Percentiles rank a stretch among this genome's conserved stretches.
Conservation (phyloP, 1,140 invertebrate species). For the Drosophila kikkawai region DNA sequence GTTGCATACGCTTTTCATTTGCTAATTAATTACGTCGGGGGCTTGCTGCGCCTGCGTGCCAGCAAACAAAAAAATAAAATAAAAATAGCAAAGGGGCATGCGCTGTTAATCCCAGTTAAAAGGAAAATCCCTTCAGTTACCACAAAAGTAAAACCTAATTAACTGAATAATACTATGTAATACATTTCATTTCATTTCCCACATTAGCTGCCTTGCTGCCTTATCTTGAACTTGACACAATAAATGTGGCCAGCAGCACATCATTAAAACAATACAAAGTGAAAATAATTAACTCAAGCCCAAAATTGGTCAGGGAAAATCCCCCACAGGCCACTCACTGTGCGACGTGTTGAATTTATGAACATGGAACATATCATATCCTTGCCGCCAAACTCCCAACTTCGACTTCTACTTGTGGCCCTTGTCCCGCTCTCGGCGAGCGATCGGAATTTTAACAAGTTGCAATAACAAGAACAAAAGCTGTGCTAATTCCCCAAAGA, state of each 20-base stretch:
- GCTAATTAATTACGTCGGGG: slow-evolving; percentile 73
- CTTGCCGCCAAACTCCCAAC: slow-evolving; percentile 1
- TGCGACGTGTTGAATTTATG: slow-evolving; percentile 72
- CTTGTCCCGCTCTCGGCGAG: background rate
- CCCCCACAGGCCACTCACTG: slow-evolving; percentile 31
- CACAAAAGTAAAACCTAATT: background rate
- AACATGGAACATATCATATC: slow-evolving; percentile 69
- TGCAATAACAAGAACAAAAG: slow-evolving; percentile 73
- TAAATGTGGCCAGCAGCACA: background rate
- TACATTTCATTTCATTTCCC: background rate
- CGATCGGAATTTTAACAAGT: slow-evolving; percentile 80
- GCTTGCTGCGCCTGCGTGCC: slow-evolving; percentile 64
- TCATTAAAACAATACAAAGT: slow-evolving; percentile 30
- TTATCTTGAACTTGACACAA: slow-evolving; percentile 22
- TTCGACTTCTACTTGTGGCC: background rate
- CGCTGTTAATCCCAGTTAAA: background rate
- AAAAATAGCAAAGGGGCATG: background rate
- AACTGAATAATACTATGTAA: background rate
- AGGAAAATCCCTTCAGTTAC: background rate
- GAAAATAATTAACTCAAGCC: slow-evolving; percentile 30
- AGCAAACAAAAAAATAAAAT: background rate
- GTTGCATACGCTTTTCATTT: slow-evolving; percentile 81
- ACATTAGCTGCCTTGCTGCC: background rate
- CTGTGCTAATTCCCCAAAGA: slow-evolving; percentile 79
- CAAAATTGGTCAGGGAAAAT: slow-evolving; percentile 30